Conservation (phyloP, 1,140 invertebrate species). For the Temnothorax longispinosus region DNA sequence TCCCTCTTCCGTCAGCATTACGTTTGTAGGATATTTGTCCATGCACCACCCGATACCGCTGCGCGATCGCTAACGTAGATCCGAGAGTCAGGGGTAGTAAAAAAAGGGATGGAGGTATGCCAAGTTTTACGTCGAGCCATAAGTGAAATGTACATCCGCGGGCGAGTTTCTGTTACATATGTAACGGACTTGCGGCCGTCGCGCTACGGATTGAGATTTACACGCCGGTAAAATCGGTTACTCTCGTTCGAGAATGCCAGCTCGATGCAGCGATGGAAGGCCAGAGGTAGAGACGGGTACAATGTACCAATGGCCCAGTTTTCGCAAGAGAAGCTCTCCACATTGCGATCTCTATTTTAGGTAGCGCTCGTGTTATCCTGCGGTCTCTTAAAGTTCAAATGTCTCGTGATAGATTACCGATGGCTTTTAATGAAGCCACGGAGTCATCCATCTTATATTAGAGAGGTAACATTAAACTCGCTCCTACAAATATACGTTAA, state of each 20-base stretch:
- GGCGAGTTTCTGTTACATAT: constrained; percentile 68
- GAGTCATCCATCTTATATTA: background rate
- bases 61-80: constrained; percentile 4
- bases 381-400: constrained; percentile 37
- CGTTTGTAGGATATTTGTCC: background rate
- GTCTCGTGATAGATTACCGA: constrained; percentile 7
- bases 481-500: background rate
- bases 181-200: constrained; percentile 63
- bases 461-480: background rate
- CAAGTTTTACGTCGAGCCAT: constrained; percentile 67
- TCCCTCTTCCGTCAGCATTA: constrained; percentile 26
- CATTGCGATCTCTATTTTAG: constrained; percentile 12
- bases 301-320: constrained; percentile 46
- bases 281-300: constrained; percentile 1
- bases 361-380: background rate
- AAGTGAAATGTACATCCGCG: constrained; percentile 74
- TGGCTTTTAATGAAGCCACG: constrained; percentile 26
- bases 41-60: background rate
- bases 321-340: constrained; percentile 1
- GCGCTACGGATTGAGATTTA: constrained; percentile 56
- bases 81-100: constrained; percentile 56
- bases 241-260: constrained; percentile 32
- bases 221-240: constrained; percentile 61
- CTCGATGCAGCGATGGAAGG: background rate
- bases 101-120: constrained; percentile 50